Evolutionary conservation across 2,113 vertebrate species (phyloP).

Genomic region (Hystrix brachyura): DNA sequence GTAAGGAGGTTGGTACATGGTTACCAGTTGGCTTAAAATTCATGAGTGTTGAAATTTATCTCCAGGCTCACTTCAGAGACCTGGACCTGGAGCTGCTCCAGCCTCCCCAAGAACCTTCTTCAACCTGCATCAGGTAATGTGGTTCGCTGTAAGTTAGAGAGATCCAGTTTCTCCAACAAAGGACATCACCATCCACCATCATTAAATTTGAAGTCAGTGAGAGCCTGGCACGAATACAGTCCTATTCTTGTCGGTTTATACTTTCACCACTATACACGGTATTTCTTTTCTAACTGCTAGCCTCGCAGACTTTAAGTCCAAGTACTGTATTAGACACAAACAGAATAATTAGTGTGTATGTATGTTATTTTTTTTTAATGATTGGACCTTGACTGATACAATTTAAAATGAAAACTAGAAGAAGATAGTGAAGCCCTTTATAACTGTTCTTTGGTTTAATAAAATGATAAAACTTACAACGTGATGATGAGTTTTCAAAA

Average conservation of each 20-base stretch:
- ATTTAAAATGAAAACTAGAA: background rate
- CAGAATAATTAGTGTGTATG: background rate
- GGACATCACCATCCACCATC: background rate
- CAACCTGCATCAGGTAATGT: background rate
- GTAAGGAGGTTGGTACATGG: background rate
- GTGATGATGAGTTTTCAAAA: background rate
- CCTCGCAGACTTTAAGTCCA: background rate
- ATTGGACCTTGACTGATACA: background rate
- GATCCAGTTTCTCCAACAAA: background rate
- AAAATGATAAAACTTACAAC: background rate
- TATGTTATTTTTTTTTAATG: background rate
- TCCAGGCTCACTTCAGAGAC: background rate
- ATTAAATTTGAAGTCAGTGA: background rate
- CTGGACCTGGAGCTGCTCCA: background rate
- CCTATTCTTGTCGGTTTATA: background rate
- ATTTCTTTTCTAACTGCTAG: background rate
- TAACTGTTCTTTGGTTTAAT: background rate
- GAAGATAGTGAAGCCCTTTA: background rate
- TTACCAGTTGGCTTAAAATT: background rate
- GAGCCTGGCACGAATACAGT: background rate
- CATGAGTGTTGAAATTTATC: background rate
- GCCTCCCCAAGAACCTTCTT: background rate
- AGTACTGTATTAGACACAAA: background rate
- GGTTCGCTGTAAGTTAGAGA: background rate
- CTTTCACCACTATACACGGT: background rate